Conservation (phyloP, 2,888 invertebrate species). For the Acrobasis suavella region DNA sequence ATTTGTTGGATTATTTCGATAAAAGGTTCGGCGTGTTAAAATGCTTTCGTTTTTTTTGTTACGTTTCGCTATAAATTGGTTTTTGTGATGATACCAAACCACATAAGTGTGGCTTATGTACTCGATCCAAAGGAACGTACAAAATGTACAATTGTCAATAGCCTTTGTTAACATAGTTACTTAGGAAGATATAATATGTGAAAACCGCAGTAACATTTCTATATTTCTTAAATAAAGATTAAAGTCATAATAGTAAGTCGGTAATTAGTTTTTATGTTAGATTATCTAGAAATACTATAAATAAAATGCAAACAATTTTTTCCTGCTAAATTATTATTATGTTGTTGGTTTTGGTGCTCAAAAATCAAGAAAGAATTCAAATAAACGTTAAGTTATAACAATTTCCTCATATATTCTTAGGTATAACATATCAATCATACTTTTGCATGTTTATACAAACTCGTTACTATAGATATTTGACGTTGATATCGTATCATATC, state of each 20-base stretch:
- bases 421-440: background rate
- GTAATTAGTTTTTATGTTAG: too few relatives aligned
- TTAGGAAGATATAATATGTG: too few relatives aligned
- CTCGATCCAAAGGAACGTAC: too few relatives aligned
- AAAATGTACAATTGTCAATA: too few relatives aligned
- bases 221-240: too few relatives aligned
- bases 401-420: background rate
- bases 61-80: background rate
- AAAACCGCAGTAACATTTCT: too few relatives aligned
- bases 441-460: background rate
- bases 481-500: background rate
- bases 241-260: too few relatives aligned
- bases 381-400: background rate
- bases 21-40: background rate
- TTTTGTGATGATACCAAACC: too few relatives aligned
- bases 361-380: background rate
- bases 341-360: background rate
- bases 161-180: too few relatives aligned
- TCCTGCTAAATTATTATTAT: too few relatives aligned
- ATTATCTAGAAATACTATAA: too few relatives aligned
- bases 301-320: too few relatives aligned
- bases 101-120: background rate
- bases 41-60: background rate
- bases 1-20: background rate
- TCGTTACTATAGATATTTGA: conserved; percentile 3